Conservation (phyloP, 2,888 invertebrate genomes). For the Mayetiola destructor region DNA sequence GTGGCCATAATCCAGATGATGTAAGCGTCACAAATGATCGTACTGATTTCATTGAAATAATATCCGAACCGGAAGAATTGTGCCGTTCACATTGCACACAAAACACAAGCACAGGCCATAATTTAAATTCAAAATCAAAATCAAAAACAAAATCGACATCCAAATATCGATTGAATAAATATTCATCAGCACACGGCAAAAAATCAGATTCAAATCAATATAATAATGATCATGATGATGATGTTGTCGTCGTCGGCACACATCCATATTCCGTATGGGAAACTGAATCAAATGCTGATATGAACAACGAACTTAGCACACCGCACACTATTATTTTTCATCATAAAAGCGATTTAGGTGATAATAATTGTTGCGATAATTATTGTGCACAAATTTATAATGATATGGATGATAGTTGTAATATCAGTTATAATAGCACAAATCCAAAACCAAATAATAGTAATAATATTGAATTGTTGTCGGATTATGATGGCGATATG, state of each 20-base stretch:
- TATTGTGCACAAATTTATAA: slow-evolving; percentile 30
- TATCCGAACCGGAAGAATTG: slow-evolving; percentile 16
- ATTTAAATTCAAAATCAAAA: background rate
- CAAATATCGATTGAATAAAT: background rate
- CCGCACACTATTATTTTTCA: slow-evolving; percentile 34
- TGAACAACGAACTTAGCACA: slow-evolving; percentile 20
- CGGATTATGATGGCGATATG: too few species aligned
- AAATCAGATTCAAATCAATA: background rate
- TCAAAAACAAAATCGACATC: too few species aligned
- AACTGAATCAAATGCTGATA: slow-evolving; percentile 19
- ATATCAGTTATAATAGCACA: background rate
- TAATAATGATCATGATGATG: background rate
- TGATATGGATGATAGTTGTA: background rate
- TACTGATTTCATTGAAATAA: slow-evolving; percentile 11
- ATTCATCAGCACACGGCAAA: background rate
- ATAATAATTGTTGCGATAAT: slow-evolving; percentile 33
- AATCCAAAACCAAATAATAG: too few species aligned
- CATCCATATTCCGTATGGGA: slow-evolving; percentile 23
- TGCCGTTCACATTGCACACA: background rate
- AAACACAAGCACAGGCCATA: slow-evolving; percentile 1
- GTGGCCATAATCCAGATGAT: slow-evolving; percentile 25
- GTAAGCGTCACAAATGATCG: background rate
- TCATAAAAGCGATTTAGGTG: slow-evolving; percentile 34
- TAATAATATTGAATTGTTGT: background rate
- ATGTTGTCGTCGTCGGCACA: slow-evolving; percentile 23